Base-by-base conservation (phyloP, 2,888 invertebrate genomes). In the Spilarctia lutea region DNA sequence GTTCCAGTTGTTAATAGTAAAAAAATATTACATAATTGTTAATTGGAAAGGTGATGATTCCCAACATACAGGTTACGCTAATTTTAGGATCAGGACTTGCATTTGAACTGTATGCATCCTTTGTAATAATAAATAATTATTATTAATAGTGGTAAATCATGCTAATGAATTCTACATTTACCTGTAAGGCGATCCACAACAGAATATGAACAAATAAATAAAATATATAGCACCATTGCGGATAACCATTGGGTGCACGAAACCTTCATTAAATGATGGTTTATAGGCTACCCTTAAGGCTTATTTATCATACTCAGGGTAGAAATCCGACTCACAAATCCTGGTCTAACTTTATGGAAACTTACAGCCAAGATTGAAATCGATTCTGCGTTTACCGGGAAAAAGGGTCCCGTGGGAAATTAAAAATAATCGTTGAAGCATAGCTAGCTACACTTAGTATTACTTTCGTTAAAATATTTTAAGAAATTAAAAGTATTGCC, bases 361-460 rank as follows among this genome's bases (percentile, higher is more conserved):
- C 76, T 83, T 77, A 78, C 80, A 75, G 74, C 75, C 72, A 76
- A 76, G 84, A 83, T 79, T 84, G 79, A 84, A 84, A 84, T 83
- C 84, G 79, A 84, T 83, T 79, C 73, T 65, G 73, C 83, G 65
- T 73, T 80, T 77, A 74, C 76, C 77, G 81, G 70, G 79, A 84
- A 79, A 84, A 84, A 73, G 71, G 77, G 66, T 75, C 83, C 76
- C 75, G 27, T 33, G 83, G 84, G 84, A 84, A 83, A 83, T 83
- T 83, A 82, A 83, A 84, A 80, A 84, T 82, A 79, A 84, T 82
- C 84, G 74, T 67, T 78, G 60, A 68, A 77, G 75, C 72, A 79
- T 73, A 75, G 79, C 78, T 78, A 75, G 84, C 76, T 79, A 77
- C 70, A 75, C 68, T 75, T 72, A 74, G 42, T 76, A 72, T 72